Base-by-base conservation (phyloP, 2,797 vertebrate species). In the Spatula clypeata region DNA sequence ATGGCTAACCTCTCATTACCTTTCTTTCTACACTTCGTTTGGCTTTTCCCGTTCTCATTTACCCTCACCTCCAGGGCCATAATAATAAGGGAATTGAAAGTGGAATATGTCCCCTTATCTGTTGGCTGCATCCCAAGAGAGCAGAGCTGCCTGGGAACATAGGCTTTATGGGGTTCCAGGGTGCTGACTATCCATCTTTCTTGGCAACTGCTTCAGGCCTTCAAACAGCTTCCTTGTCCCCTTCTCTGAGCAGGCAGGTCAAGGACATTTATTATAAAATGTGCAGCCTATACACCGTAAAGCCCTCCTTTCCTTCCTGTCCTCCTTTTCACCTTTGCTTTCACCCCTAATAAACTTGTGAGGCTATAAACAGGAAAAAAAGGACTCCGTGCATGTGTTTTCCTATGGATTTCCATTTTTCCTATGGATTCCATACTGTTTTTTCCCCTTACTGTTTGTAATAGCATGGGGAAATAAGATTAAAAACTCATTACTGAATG, bases 391-490 rank as follows among this genome's bases (percentile, higher is more conserved):
- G 23, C 47, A 49, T 24, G 23, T 49, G 12, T 85, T 90, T 81
- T 65, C 79, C 73, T 91, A 57, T 93, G 32, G 73, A 91, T 95
- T 86, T 47, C 47, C 23, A 47, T 92, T 85, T 90, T 79, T 65
- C 79, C 74, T 92, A 57, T 96, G 34, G 73, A 91, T 95, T 86
- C 93, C 74, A n/a, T 94, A 90, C 93, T 32, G 82, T 27, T 93
- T 97, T 97, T 97, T 93, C 90, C 96, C 90, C 81, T 70, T 86
- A 75, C 47, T 60, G 53, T 88, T 96, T 84, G 79, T 91, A 95
- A 95, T 87, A 95, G 98, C 97, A 96, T 93, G 83, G 88, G 91
- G 95, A 98, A 98, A 98, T 97, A 93, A 97, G 97, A 96, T 98
- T 93, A 84, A 96, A 97, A 97, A 95, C 97, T 96, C 97, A 96